A percentile compares a stretch with the other conserved stretches of the same genome.
Evolutionary conservation across 92 coral and sea anemone genomes (phyloP).

Genomic region (Phenganax marumi): DNA sequence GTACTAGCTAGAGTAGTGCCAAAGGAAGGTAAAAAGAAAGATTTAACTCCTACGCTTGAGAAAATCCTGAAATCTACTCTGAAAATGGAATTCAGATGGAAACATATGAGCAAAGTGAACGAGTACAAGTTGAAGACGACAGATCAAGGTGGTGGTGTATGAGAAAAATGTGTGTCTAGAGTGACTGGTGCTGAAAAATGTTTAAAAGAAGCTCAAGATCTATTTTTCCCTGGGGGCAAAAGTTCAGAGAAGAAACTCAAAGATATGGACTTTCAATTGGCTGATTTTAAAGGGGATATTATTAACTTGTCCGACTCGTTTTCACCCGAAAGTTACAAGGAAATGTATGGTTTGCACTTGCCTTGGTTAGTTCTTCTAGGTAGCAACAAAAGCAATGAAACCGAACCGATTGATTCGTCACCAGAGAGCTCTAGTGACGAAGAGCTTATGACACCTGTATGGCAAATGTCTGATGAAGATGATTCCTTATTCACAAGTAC

Average conservation of each 20-base stretch:
- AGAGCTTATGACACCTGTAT: background rate
- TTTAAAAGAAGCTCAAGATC: background rate
- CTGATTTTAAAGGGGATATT: slow-evolving; percentile 52
- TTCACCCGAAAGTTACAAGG: slow-evolving; percentile 40
- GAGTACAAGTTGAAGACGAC: background rate
- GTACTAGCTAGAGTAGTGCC: slow-evolving; percentile 9
- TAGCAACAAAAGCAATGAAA: slow-evolving; percentile 3
- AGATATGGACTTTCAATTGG: slow-evolving; percentile 42
- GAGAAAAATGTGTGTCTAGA: background rate
- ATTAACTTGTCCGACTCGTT: slow-evolving; percentile 42
- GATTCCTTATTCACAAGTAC: background rate
- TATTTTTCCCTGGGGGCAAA: slow-evolving; percentile 40
- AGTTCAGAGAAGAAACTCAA: slow-evolving; percentile 34
- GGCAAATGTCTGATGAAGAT: background rate
- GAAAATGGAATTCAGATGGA: background rate
- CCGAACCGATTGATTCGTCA: background rate
- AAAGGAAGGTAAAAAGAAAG: background rate
- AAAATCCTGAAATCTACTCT: background rate
- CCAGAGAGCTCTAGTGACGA: slow-evolving; percentile 23
- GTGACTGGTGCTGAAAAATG: slow-evolving; percentile 2
- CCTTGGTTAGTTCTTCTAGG: slow-evolving; percentile 24
- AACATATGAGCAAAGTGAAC: background rate
- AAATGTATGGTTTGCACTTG: no score
- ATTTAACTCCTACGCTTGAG: background rate
- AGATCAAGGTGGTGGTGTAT: no score